phyloP scores from a whole-genome alignment of 2,113 vertebrate genomes.

The Chaetops frenatus region DNA sequence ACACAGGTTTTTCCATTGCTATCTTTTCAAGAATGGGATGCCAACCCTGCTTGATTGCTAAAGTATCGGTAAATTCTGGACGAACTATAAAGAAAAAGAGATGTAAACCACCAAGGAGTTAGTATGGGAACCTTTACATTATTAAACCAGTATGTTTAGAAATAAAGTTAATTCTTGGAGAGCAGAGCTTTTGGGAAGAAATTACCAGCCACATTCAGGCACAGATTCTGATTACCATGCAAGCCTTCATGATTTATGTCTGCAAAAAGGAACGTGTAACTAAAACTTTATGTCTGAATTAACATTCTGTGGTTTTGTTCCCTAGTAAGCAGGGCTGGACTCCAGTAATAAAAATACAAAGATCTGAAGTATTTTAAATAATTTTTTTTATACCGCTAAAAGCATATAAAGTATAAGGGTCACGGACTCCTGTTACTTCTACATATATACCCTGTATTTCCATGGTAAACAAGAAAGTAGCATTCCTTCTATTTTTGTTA shows the following conservation, averaged over 20 bases:
- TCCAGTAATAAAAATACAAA: neutral
- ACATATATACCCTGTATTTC: neutral
- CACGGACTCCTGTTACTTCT: neutral
- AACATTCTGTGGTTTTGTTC: neutral
- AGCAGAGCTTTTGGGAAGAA: neutral
- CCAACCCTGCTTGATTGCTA: constrained; percentile 91
- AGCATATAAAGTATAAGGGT: neutral
- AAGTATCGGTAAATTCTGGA: constrained; percentile 94
- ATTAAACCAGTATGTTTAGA: neutral
- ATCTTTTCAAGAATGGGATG: constrained; percentile 95
- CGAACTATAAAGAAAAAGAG: constrained; percentile 78
- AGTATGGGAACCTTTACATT: neutral
- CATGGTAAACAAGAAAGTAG: neutral
- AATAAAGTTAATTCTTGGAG: neutral
- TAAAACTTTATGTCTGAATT: neutral
- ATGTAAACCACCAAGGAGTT: neutral
- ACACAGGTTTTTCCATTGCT: constrained; percentile 81
- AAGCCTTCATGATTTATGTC: neutral
- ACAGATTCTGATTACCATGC: neutral
- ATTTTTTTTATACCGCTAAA: neutral
- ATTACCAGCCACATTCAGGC: neutral
- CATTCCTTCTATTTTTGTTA: neutral
- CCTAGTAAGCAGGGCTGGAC: neutral
- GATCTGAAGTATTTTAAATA: neutral
- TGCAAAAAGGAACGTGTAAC: neutral